Percentiles rank a stretch among this genome's conserved stretches.
These are phyloP conservation scores for Cladorhizidae sp. DNA, from an alignment of 37 sponge, comb jelly and placozoan species.

Conservation along the genomic window DNA sequence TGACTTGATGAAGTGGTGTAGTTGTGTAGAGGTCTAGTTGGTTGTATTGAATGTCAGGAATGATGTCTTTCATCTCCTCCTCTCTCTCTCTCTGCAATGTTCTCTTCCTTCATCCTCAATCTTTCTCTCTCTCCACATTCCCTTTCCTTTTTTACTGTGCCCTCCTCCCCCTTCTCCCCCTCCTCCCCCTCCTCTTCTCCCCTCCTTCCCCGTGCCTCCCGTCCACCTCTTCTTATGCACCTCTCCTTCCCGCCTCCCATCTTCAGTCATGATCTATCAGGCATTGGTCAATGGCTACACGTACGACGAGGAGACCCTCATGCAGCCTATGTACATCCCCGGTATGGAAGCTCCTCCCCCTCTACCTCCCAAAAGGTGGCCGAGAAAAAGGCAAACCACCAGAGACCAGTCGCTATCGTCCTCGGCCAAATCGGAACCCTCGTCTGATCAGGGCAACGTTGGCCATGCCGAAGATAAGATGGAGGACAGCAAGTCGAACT, in stretches of 20 bases:
- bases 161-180: conserved; percentile 16
- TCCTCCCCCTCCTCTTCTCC: conserved; percentile 11
- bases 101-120: no score
- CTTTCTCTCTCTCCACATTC: no score
- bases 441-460: no score
- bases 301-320: conserved; percentile 45
- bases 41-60: no score
- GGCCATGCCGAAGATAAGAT: background rate
- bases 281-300: conserved; percentile 39
- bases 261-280: conserved; percentile 54
- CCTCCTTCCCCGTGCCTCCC: no score
- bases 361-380: conserved; percentile 63
- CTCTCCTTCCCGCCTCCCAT: conserved; percentile 13
- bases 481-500: background rate
- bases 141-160: background rate
- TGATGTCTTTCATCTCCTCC: background rate
- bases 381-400: background rate
- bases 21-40: background rate
- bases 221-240: conserved; percentile 1
- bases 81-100: conserved; percentile 22
- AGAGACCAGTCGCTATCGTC: background rate
- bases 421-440: background rate
- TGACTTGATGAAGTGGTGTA: no score
- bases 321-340: conserved; percentile 54
- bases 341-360: conserved; percentile 62